Conservation (phyloP, 1,140 invertebrate genomes). For the Lysiphlebus fabarum region DNA sequence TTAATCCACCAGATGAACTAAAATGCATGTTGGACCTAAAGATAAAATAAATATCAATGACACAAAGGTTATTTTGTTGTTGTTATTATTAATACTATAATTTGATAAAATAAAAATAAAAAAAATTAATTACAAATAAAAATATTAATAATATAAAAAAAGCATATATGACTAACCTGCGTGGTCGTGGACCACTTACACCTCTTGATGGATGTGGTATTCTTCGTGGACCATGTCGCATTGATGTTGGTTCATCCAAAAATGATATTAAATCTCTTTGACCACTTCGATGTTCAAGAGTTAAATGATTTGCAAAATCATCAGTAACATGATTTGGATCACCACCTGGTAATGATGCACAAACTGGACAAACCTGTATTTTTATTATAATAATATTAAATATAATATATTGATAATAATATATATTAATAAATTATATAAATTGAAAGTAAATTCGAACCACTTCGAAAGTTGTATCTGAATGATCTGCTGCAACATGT, state of each 20-base stretch:
- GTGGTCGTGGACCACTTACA: slow-evolving; percentile 69
- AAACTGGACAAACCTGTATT: slow-evolving; percentile 88
- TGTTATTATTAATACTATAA: slow-evolving; percentile 4
- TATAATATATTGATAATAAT: neutral
- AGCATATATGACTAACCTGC: slow-evolving; percentile 51
- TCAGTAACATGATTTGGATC: slow-evolving; percentile 97
- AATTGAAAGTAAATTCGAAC: slow-evolving; percentile 54
- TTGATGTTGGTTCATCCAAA: slow-evolving; percentile 82
- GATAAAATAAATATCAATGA: slow-evolving; percentile 28
- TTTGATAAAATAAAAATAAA: neutral
- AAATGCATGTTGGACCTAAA: slow-evolving; percentile 86
- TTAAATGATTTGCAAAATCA: slow-evolving; percentile 95
- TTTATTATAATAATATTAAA: slow-evolving; percentile 13
- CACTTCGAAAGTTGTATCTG: slow-evolving; percentile 82
- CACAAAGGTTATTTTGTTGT: neutral
- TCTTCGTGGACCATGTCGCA: slow-evolving; percentile 77
- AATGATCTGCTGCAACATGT: slow-evolving; percentile 86
- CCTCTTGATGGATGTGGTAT: slow-evolving; percentile 80
- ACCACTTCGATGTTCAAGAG: slow-evolving; percentile 86
- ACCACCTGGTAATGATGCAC: slow-evolving; percentile 90
- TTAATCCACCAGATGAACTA: slow-evolving; percentile 77
- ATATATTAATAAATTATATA: slow-evolving; percentile 16
- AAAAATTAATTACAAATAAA: neutral
- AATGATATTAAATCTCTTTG: slow-evolving; percentile 84
- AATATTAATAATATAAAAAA: neutral